Conservation (phyloP, 2,888 invertebrate species). For the Sinelater perroti region DNA sequence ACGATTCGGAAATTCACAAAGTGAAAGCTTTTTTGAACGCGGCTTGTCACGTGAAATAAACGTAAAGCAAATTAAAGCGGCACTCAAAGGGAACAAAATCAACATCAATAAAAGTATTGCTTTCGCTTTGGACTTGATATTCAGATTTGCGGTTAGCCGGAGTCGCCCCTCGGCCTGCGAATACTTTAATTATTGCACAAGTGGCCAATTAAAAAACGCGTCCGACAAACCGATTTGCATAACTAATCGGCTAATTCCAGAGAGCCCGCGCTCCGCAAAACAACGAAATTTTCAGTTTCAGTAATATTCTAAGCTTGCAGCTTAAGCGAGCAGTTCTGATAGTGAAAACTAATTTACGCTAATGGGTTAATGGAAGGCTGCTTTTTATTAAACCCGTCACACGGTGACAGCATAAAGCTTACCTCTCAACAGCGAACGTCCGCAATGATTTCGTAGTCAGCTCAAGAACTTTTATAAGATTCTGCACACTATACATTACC, state of each 20-base stretch:
- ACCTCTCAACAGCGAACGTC: slow-evolving; percentile 25
- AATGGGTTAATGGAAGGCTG: slow-evolving; percentile 14
- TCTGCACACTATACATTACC: no score
- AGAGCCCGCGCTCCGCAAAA: no score
- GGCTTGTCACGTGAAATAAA: slow-evolving; percentile 25
- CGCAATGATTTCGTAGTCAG: slow-evolving; percentile 22
- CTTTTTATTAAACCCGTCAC: slow-evolving; percentile 29
- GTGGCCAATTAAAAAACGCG: no score
- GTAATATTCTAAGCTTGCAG: neutral
- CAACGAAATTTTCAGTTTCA: no score
- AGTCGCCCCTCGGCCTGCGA: no score
- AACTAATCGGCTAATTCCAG: no score
- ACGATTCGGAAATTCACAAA: slow-evolving; percentile 25
- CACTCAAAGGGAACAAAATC: slow-evolving; percentile 17
- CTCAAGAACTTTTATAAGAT: no score
- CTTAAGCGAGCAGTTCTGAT: slow-evolving; percentile 16
- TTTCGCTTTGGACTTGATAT: no score
- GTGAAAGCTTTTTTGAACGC: slow-evolving; percentile 27
- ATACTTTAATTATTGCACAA: no score
- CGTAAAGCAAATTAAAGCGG: slow-evolving; percentile 19
- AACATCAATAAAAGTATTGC: slow-evolving; percentile 6
- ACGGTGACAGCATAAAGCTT: slow-evolving; percentile 27
- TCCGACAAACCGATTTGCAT: no score
- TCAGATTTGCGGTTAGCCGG: no score
- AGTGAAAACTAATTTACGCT: slow-evolving; percentile 19